phyloP scores from a whole-genome alignment of 2,888 invertebrate genomes.

The Augiades crinisus region DNA sequence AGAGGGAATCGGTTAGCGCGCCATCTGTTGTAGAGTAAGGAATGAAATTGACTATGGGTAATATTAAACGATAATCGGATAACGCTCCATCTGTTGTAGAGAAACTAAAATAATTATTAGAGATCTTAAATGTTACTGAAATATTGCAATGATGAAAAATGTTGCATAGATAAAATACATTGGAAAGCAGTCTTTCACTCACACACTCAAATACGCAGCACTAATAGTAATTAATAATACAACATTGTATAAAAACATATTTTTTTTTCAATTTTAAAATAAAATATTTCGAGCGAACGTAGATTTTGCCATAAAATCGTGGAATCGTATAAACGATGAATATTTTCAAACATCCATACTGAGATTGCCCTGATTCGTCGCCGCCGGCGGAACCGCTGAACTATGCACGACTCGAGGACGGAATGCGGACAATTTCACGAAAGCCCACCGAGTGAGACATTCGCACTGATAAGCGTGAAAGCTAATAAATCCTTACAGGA shows the following conservation, averaged over 20 bases:
- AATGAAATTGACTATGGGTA: too few relatives aligned
- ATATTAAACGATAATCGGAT: too few relatives aligned
- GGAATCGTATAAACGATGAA: conserved; percentile 26
- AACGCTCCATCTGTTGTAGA: too few relatives aligned
- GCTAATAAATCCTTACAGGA: conserved; percentile 68
- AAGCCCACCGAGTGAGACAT: conserved; percentile 68
- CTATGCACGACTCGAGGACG: conserved; percentile 57
- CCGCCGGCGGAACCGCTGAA: conserved; percentile 55
- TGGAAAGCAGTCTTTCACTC: too few relatives aligned
- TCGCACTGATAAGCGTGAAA: conserved; percentile 64
- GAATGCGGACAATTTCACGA: conserved; percentile 71
- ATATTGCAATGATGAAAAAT: too few relatives aligned
- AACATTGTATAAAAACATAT: too few relatives aligned
- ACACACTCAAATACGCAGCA: too few relatives aligned
- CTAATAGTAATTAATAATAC: too few relatives aligned
- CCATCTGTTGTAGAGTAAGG: conserved; percentile 16
- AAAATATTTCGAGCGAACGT: conserved; percentile 26
- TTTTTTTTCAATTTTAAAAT: too few relatives aligned
- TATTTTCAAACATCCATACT: conserved; percentile 55
- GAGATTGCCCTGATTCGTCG: conserved; percentile 46
- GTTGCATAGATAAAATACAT: too few relatives aligned
- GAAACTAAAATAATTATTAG: too few relatives aligned
- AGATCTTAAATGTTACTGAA: too few relatives aligned
- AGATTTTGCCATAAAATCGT: conserved; percentile 30
- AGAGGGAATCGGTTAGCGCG: conserved; percentile 1